Conservation (phyloP, 2,113 vertebrate genomes). For the Sinocyclocheilus rhinocerous region DNA sequence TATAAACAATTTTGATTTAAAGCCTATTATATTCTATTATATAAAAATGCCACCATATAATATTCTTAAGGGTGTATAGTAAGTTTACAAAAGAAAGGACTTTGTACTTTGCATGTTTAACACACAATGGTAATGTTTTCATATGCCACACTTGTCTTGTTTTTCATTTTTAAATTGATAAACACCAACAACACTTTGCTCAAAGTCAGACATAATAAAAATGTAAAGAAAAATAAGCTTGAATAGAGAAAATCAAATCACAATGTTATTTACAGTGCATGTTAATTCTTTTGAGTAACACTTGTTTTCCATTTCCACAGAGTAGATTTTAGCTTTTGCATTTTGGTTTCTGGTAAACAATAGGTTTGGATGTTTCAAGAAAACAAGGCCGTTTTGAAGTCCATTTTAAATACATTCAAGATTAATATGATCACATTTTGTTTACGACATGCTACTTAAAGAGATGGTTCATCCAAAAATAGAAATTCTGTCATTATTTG, state of each 20-base stretch:
- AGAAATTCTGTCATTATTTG: no score
- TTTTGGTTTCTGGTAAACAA: neutral
- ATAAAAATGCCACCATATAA: conserved; percentile 60
- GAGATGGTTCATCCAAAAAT: no score
- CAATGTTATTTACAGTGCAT: conserved; percentile 56
- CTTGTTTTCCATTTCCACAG: conserved; percentile 60
- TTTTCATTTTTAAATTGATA: conserved; percentile 43
- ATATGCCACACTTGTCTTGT: conserved; percentile 51
- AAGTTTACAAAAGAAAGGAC: conserved; percentile 64
- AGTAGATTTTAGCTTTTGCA: conserved; percentile 26
- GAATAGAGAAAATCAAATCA: conserved; percentile 34
- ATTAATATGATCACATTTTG: no score
- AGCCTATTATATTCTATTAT: conserved; percentile 58
- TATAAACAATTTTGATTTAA: conserved; percentile 64
- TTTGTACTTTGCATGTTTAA: conserved; percentile 50
- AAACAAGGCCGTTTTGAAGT: no score
- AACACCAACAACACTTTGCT: conserved; percentile 43
- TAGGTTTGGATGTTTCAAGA: no score
- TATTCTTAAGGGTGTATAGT: conserved; percentile 53
- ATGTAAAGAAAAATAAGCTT: conserved; percentile 42
- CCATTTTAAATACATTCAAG: no score
- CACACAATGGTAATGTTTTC: conserved; percentile 53
- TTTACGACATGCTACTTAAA: no score
- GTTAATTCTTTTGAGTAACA: conserved; percentile 25
- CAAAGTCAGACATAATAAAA: conserved; percentile 33